Evolutionary conservation across 2,797 vertebrate genomes (phyloP).

Genomic region (Gila robusta): DNA sequence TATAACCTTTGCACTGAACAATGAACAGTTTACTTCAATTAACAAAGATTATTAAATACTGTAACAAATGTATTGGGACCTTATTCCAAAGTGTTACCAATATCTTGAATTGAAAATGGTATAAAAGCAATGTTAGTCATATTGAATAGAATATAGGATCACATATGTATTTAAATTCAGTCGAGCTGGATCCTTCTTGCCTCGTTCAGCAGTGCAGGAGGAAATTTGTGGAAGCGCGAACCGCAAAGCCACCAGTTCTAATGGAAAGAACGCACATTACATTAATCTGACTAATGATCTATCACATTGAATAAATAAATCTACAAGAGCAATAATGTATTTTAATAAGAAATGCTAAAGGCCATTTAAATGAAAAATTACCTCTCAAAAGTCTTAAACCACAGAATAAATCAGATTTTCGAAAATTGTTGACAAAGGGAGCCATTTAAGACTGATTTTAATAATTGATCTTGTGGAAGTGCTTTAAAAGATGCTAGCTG

Average conservation of each 20-base stretch:
- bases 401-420: constrained; percentile 83
- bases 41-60: neutral
- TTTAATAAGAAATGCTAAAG: constrained; percentile 88
- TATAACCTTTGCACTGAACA: neutral
- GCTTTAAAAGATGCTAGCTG: constrained; percentile 75
- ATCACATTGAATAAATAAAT: constrained; percentile 85
- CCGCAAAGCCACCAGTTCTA: constrained; percentile 67
- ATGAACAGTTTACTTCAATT: neutral
- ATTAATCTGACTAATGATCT: constrained; percentile 88
- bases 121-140: neutral
- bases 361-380: constrained; percentile 82
- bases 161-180: constrained; percentile 48
- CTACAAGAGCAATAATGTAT: constrained; percentile 85
- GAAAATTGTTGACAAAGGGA: constrained; percentile 75
- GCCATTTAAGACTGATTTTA: constrained; percentile 81
- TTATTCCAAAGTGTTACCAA: neutral
- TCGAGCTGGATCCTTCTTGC: constrained; percentile 22
- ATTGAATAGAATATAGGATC: neutral
- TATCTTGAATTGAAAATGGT: neutral
- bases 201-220: constrained; percentile 47
- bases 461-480: constrained; percentile 83
- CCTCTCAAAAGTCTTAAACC: constrained; percentile 79
- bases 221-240: constrained; percentile 70
- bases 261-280: constrained; percentile 79
- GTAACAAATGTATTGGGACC: neutral